Conservation (phyloP, 2,797 vertebrate genomes). For the Knipowitschia caucasica region DNA sequence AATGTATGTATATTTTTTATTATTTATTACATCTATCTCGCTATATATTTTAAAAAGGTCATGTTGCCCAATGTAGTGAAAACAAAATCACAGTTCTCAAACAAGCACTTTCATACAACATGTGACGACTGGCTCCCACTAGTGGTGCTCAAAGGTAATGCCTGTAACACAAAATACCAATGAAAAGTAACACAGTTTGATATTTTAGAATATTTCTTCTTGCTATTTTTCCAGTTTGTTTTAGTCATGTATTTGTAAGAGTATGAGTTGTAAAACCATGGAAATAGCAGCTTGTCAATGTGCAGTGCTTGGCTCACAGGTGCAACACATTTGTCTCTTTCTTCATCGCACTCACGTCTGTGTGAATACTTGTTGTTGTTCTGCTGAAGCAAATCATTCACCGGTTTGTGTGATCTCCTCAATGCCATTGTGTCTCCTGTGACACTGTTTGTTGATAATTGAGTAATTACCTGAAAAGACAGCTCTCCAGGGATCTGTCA, state of each 20-base stretch:
- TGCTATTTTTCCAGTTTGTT: no score
- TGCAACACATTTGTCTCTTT: conserved; percentile 25
- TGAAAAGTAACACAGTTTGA: not conserved
- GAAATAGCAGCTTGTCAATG: conserved; percentile 3
- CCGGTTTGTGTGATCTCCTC: conserved; percentile 40
- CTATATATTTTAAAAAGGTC: conserved; percentile 5
- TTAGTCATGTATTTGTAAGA: no score
- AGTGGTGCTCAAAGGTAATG: conserved; percentile 56
- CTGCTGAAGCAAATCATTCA: conserved; percentile 48
- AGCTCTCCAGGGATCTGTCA: conserved; percentile 61
- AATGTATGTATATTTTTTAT: not conserved
- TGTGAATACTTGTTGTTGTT: conserved; percentile 30
- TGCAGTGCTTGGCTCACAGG: conserved; percentile 9
- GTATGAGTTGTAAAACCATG: no score
- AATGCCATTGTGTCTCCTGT: conserved; percentile 51
- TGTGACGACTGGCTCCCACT: conserved; percentile 64
- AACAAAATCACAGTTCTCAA: conserved; percentile 65
- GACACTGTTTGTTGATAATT: conserved; percentile 75
- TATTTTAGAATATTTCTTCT: no score
- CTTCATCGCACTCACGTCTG: conserved; percentile 15
- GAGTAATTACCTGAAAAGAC: conserved; percentile 78
- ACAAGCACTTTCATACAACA: conserved; percentile 43
- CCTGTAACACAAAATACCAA: not conserved
- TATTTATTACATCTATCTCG: no score
- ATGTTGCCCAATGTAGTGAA: conserved; percentile 61